Evolutionary conservation across 2,888 invertebrate genomes (phyloP).

Genomic region (Blastobasis adustella): DNA sequence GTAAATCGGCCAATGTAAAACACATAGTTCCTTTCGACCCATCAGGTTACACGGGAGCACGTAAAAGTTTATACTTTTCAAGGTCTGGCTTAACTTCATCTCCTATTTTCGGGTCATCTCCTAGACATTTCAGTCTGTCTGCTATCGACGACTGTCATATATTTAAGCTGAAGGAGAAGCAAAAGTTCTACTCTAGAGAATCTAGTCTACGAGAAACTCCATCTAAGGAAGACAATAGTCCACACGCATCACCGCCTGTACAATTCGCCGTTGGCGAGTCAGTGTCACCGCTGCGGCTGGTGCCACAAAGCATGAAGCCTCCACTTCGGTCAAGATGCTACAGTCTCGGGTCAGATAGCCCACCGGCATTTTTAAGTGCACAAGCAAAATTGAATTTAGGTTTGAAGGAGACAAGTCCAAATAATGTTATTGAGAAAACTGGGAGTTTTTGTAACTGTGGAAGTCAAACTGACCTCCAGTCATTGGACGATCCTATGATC

Average conservation of each 20-base stretch:
- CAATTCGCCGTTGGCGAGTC: conserved; percentile 82
- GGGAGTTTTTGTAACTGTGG: conserved; percentile 79
- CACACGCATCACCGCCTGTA: conserved; percentile 52
- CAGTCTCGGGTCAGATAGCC: conserved; percentile 76
- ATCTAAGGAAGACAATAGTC: conserved; percentile 40
- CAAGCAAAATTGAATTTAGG: conserved; percentile 79
- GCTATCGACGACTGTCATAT: conserved; percentile 76
- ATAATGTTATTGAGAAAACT: conserved; percentile 45
- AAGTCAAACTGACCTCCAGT: conserved; percentile 82
- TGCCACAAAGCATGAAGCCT: conserved; percentile 39
- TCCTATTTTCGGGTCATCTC: conserved; percentile 70
- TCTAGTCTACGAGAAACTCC: conserved; percentile 59
- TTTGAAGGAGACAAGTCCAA: conserved; percentile 67
- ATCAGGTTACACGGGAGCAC: conserved; percentile 69
- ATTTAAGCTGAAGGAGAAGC: conserved; percentile 60
- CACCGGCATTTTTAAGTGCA: conserved; percentile 74
- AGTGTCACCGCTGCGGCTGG: conserved; percentile 63
- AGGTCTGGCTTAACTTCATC: conserved; percentile 59
- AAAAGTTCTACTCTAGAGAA: conserved; percentile 59
- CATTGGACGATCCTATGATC: conserved; percentile 74
- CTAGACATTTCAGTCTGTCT: conserved; percentile 81
- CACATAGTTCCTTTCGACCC: conserved; percentile 86
- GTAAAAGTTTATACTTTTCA: conserved; percentile 54
- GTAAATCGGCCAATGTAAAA: conserved; percentile 84
- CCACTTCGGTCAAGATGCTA: conserved; percentile 76